These are phyloP conservation scores for Emydocephalus ijimae DNA, from an alignment of 2,113 vertebrate genomes.

Conservation along the genomic window DNA sequence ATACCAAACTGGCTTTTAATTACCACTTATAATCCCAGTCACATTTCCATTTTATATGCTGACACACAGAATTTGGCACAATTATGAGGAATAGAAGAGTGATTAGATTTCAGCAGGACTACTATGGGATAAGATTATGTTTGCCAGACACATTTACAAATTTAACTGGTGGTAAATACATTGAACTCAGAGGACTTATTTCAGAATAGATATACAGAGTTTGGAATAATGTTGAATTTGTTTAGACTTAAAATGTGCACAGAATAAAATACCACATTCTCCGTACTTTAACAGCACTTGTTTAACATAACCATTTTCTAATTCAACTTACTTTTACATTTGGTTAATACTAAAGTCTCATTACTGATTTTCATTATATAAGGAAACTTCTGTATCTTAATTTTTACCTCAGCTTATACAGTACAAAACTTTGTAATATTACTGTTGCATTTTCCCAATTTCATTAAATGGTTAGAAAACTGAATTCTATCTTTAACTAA, in stretches of 20 bases:
- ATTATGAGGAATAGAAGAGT: not conserved
- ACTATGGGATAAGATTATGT: not conserved
- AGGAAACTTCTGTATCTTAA: constrained; percentile 42
- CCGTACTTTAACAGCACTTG: constrained; percentile 38
- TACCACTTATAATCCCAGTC: not conserved
- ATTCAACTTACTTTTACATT: constrained; percentile 50
- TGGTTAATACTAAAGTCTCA: constrained; percentile 59
- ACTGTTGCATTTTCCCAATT: constrained; percentile 66
- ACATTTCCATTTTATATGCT: not conserved
- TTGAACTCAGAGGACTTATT: not conserved
- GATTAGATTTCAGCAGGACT: not conserved
- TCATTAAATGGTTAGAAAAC: constrained; percentile 63
- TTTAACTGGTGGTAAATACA: not conserved
- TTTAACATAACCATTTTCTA: constrained; percentile 48
- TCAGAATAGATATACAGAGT: not conserved
- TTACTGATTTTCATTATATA: constrained; percentile 68
- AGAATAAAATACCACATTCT: constrained; percentile 52
- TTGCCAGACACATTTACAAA: not conserved
- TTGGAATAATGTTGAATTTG: constrained; percentile 42
- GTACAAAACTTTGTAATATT: constrained; percentile 63
- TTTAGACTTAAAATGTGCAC: constrained; percentile 62
- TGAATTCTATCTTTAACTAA: constrained; percentile 70
- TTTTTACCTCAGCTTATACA: constrained; percentile 65
- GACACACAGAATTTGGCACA: not conserved
- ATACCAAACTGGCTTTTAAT: not conserved